Percentiles rank a stretch among this genome's conserved stretches.
phyloP scores from a whole-genome alignment of 2,113 vertebrate genomes.

The Paramisgurnus dabryanus region DNA sequence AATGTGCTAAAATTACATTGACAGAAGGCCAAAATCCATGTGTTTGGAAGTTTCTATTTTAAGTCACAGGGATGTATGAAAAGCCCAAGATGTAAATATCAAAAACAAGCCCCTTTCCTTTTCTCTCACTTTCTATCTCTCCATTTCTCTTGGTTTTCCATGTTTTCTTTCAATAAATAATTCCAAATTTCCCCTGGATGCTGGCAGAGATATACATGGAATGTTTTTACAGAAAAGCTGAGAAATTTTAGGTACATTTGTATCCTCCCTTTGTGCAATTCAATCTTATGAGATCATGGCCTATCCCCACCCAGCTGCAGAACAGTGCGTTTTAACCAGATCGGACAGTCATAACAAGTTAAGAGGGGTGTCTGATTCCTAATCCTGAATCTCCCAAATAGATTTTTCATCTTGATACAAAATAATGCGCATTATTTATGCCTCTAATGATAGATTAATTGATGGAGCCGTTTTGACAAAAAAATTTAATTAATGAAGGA shows the following conservation, averaged over 20 bases:
- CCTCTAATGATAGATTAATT: background rate
- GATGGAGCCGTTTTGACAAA: too few species aligned
- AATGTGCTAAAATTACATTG: background rate
- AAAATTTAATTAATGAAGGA: too few species aligned
- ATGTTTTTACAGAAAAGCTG: constrained; percentile 10
- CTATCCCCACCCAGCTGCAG: constrained; percentile 59
- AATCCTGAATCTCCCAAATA: background rate
- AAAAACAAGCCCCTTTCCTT: constrained; percentile 42
- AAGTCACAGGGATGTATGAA: constrained; percentile 4
- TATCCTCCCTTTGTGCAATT: constrained; percentile 7
- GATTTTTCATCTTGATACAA: background rate
- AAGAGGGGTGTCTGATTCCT: constrained; percentile 43
- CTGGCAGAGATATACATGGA: constrained; percentile 17
- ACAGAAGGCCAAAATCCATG: background rate
- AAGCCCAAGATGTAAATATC: background rate
- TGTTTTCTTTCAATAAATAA: background rate
- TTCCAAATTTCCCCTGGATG: background rate
- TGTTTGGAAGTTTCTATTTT: constrained; percentile 5
- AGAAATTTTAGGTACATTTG: constrained; percentile 9
- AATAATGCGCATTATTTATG: background rate
- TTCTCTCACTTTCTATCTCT: background rate
- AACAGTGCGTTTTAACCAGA: constrained; percentile 43
- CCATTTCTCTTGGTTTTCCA: background rate
- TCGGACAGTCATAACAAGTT: constrained; percentile 56
- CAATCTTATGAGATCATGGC: constrained; percentile 49